A percentile compares a stretch with the other conserved stretches of the same genome.
Evolutionary conservation across 2,888 invertebrate species (phyloP).

Genomic region (Omphaloscelis lunosa): DNA sequence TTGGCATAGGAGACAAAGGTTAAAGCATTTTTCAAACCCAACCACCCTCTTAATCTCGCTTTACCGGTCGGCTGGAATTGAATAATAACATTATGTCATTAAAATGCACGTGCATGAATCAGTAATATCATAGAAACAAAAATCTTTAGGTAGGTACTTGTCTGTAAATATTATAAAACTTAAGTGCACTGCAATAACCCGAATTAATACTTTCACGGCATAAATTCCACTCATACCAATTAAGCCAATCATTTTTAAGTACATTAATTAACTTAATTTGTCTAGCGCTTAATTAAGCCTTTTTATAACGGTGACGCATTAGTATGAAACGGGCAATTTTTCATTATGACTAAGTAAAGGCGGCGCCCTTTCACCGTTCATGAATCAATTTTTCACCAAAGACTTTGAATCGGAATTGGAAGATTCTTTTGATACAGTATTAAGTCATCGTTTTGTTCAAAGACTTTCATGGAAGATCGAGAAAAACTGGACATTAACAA

Average conservation of each 20-base stretch:
- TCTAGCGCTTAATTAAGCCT: slow-evolving; percentile 41
- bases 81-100: too few relatives aligned
- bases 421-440: slow-evolving; percentile 20
- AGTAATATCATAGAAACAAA: not conserved
- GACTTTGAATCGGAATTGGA: not conserved
- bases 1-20: too few relatives aligned
- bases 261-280: slow-evolving; percentile 48
- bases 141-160: too few relatives aligned
- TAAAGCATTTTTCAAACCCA: too few relatives aligned
- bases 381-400: slow-evolving; percentile 23
- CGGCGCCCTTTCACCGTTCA: slow-evolving; percentile 18
- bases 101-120: not conserved
- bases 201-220: slow-evolving; percentile 9
- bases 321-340: slow-evolving; percentile 25
- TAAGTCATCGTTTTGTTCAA: slow-evolving; percentile 32
- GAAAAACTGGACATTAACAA: not conserved
- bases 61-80: too few relatives aligned
- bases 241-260: slow-evolving; percentile 36
- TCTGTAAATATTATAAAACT: not conserved
- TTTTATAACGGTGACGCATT: slow-evolving; percentile 43
- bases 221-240: slow-evolving; percentile 47
- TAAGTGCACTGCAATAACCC: not conserved
- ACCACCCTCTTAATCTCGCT: too few relatives aligned
- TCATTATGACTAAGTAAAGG: slow-evolving; percentile 38
- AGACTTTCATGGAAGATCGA: slow-evolving; percentile 1